Percentiles rank a stretch among this genome's conserved stretches.
Conservation (phyloP, 2,113 vertebrate species). For the Eretmochelys imbricata region DNA sequence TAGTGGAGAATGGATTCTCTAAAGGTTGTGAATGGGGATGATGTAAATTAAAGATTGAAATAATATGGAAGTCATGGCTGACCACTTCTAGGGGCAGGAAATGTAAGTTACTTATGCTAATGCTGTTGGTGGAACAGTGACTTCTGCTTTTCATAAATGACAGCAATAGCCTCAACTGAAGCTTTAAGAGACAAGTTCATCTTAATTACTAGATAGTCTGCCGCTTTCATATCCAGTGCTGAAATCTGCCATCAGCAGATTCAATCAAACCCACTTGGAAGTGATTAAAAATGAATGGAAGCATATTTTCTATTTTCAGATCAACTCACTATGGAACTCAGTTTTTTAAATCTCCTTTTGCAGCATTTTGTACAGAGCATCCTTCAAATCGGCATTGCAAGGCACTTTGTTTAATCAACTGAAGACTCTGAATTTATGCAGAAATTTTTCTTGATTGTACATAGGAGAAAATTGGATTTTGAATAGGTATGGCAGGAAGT, state of each 20-base stretch:
- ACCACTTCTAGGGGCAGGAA: constrained; percentile 40
- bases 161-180: constrained; percentile 50
- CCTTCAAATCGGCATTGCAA: constrained; percentile 1
- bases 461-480: constrained; percentile 3
- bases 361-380: not conserved
- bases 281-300: constrained; percentile 56
- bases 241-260: constrained; percentile 57
- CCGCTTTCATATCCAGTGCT: constrained; percentile 35
- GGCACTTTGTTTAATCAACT: not conserved
- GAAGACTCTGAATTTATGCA: not conserved
- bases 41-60: constrained; percentile 72
- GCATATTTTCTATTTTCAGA: constrained; percentile 34
- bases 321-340: not conserved
- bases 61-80: constrained; percentile 66
- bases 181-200: constrained; percentile 54
- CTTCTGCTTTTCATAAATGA: constrained; percentile 73
- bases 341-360: constrained; percentile 5
- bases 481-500: not conserved
- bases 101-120: constrained; percentile 65
- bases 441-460: constrained; percentile 33
- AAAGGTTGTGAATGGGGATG: constrained; percentile 72
- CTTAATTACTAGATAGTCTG: constrained; percentile 58
- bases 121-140: constrained; percentile 59
- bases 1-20: constrained; percentile 71
- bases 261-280: constrained; percentile 7